Conservation (phyloP, 2,113 vertebrate species). For the Zapus hudsonius region DNA sequence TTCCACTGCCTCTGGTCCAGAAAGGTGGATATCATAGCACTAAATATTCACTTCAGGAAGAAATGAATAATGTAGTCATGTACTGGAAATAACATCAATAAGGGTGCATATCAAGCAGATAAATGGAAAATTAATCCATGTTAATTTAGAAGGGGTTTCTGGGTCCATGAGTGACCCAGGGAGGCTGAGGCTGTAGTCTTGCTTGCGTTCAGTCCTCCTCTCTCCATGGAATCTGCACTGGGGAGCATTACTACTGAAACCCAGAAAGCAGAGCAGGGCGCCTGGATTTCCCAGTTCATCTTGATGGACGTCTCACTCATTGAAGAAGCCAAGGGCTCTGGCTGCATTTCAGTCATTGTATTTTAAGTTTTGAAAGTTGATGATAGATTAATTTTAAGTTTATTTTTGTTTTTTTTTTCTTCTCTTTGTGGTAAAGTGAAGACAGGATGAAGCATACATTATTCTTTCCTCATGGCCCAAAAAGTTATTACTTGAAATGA, state of each 20-base stretch:
- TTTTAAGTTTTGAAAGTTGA: neutral
- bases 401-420: neutral
- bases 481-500: neutral
- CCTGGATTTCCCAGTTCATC: neutral
- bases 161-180: neutral
- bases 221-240: neutral
- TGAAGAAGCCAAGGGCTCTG: neutral
- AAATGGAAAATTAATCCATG: slow-evolving; percentile 6
- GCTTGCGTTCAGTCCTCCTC: neutral
- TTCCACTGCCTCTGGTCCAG: neutral
- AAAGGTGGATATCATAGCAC: neutral
- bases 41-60: neutral
- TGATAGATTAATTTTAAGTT: neutral
- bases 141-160: neutral
- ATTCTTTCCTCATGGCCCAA: neutral
- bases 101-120: slow-evolving; percentile 10
- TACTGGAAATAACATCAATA: slow-evolving; percentile 8
- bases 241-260: neutral
- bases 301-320: neutral
- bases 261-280: neutral
- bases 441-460: neutral
- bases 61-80: neutral
- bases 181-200: neutral
- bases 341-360: neutral
- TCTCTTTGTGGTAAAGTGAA: neutral